phyloP scores from a whole-genome alignment of 1,140 invertebrate species.

The Pararge aegeria region DNA sequence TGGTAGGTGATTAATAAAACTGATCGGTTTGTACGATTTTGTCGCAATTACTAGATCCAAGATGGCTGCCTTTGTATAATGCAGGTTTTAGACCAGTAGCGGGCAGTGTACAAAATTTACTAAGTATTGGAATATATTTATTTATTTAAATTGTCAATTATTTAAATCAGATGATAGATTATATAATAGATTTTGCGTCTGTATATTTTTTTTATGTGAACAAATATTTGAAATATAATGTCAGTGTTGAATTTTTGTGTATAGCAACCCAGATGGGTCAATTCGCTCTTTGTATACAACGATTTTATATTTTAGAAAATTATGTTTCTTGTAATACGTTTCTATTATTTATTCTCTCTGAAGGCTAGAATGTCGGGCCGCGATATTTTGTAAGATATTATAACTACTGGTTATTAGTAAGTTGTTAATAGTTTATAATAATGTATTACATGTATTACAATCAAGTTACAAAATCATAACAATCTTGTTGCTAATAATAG shows the following conservation, averaged over 20 bases:
- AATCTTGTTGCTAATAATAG: constrained; percentile 44
- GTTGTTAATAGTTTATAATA: constrained; percentile 74
- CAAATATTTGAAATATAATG: not conserved
- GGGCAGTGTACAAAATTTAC: too few species aligned
- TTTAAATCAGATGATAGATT: too few species aligned
- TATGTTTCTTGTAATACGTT: constrained; percentile 17
- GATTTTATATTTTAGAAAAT: constrained; percentile 21
- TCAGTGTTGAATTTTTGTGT: not conserved
- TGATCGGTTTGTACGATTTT: too few species aligned
- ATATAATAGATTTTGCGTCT: too few species aligned
- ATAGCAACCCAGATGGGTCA: not conserved
- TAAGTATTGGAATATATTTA: too few species aligned
- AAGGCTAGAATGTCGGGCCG: constrained; percentile 34
- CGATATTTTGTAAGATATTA: constrained; percentile 67
- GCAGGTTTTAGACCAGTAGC: too few species aligned
- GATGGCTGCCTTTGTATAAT: too few species aligned
- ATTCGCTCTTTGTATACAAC: constrained; percentile 15
- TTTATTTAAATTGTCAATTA: too few species aligned
- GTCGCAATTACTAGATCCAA: too few species aligned
- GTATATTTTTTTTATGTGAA: not conserved
- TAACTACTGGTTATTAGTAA: constrained; percentile 69
- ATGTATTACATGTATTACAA: constrained; percentile 65
- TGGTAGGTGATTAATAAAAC: too few species aligned
- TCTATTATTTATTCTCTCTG: constrained; percentile 2
- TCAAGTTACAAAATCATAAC: constrained; percentile 63